Base-by-base conservation (phyloP, 2,113 vertebrate genomes). In the Tonatia bakeri region DNA sequence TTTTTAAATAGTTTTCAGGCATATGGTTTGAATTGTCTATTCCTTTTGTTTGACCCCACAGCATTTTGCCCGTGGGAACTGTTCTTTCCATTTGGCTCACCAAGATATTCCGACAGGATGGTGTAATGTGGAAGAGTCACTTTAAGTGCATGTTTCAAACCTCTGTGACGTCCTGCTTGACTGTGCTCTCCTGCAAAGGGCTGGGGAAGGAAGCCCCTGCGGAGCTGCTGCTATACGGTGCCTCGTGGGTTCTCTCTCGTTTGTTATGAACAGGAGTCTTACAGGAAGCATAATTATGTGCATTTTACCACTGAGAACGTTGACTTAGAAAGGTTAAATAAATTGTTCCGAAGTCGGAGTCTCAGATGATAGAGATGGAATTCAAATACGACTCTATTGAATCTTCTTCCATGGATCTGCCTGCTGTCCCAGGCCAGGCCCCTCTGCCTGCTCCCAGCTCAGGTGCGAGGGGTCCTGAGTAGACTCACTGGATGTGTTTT, bases 271-370 rank as follows among this genome's bases (percentile, higher is more conserved):
- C 6, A 24, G 76, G 79, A 85, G 88, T 94, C 87, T 90, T 24
- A 28, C 28, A 33, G 64, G 80, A 85, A 87, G 26, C 59, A 43
- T 61, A 61, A 90, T 80, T 67, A 91, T 12, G 45, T 87, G 70
- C 85, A 43, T 84, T 91, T 92, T 67, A 91, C 72, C 87, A 70
- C 50, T 4, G 59, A 90, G 90, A 77, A 59, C 82, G 82, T 16
- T 82, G 96, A 90, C 64, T 84, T 59, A 13, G 43, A 83, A 88
- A 96, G 96, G 94, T 94, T 94, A 87, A 92, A 61, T 45, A 95
- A 95, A 88, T n/a, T 65, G 84, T 79, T 85, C 47, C 87, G 70
- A 93, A 98, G 79, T 91, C 77, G 90, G 75, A 47, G 5, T 61
- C 87, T 93, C 90, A 87, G 67, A 33, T 69, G 52, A 87, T 43